Conservation (phyloP, 2,113 vertebrate genomes). For the Acinonyx jubatus region DNA sequence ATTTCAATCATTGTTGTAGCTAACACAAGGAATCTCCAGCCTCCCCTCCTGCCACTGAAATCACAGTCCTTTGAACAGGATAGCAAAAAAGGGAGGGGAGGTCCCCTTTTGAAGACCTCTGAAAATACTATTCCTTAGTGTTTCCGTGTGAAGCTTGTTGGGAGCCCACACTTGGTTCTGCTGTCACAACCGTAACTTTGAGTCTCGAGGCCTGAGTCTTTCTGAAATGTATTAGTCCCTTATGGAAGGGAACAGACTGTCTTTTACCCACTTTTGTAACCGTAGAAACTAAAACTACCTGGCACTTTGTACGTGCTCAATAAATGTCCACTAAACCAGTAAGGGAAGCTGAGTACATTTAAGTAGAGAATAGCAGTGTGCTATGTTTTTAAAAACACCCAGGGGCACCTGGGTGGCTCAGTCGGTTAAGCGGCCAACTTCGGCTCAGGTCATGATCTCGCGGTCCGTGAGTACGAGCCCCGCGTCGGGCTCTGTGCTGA, state of each 20-base stretch:
- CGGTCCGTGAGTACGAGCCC: too few relatives aligned
- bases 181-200: neutral
- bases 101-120: neutral
- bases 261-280: conserved; percentile 12
- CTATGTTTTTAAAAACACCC: neutral
- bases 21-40: neutral
- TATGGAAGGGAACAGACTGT: neutral
- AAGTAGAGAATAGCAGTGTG: neutral
- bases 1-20: neutral
- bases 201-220: neutral
- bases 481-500: too few relatives aligned
- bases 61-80: neutral
- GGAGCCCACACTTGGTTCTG: neutral
- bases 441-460: too few relatives aligned
- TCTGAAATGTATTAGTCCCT: neutral
- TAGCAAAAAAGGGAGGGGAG: neutral
- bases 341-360: neutral
- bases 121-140: neutral
- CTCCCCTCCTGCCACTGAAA: neutral
- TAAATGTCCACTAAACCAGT: neutral
- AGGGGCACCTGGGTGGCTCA: neutral
- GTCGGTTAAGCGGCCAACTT: too few relatives aligned
- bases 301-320: neutral
- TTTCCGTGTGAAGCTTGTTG: neutral
- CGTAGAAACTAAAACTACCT: neutral